Evolutionary conservation across 2,113 vertebrate species (phyloP), one percentile per base, ranked within the genome.

Genomic region (Pimephales promelas): DNA sequence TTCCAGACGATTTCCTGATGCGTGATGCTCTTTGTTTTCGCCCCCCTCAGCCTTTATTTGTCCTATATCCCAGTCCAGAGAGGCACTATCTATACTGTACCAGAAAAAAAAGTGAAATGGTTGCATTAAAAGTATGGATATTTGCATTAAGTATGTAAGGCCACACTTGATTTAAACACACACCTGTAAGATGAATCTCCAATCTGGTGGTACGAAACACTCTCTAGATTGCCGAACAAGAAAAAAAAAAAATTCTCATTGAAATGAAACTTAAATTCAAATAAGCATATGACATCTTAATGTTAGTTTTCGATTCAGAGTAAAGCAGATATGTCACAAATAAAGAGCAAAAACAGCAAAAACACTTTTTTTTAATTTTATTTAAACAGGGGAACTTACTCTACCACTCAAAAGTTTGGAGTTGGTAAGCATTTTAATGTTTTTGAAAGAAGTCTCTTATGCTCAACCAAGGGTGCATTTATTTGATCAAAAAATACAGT

Each of bases 1-100:
- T 34, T 89, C 91, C 82, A 96, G 90, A 24, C 85, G 68, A 70
- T 76, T 87, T 57, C 84, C 85, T 43, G 52, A n/a, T 22, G 24
- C 47, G 80, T 87, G 47, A 49, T 49, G 83, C 85, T 89, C 80
- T 57, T 90, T 52, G 81, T 91, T 80, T 49, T 84, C 80, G 1
- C 79, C 59, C 20, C 28, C 24, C 6, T 81, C 62, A 64, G 24
- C 64, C 13, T 83, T 75, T 43, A 70, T 73, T 82, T 87, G 66
- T 79, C 87, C 75, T 88, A 85, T 68, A 81, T 86, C 31, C 91
- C 36, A 2, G 85, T 85, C 26, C 16, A 77, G 28, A 1, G 43
- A 16, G 14, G 68, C 18, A 59, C 85, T 79, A 73, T 89, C 88
- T 76, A 90, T 56, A 87, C 89, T 90, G 85, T 71, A 26, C 54